phyloP scores from a whole-genome alignment of 2,797 vertebrate species.

The Adrianichthys oophorus region DNA sequence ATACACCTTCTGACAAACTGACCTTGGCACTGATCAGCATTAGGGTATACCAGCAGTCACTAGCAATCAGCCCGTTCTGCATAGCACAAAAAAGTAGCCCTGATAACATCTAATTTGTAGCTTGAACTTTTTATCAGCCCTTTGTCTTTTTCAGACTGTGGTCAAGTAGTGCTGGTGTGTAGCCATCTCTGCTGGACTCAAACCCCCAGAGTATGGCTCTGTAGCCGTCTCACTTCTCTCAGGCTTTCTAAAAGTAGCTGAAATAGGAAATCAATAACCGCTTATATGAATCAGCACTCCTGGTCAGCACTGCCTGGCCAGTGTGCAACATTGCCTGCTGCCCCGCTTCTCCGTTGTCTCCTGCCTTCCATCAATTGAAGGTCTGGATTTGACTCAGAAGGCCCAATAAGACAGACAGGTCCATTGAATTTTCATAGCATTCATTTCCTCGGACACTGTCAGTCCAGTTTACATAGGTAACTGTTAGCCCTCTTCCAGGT shows the following conservation, averaged over 20 bases:
- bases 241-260: slow-evolving; percentile 48
- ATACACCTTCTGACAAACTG: slow-evolving; percentile 65
- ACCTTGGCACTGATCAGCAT: slow-evolving; percentile 66
- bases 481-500: slow-evolving; percentile 31
- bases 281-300: slow-evolving; percentile 72
- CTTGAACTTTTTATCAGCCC: slow-evolving; percentile 12
- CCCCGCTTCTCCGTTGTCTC: slow-evolving; percentile 50
- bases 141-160: slow-evolving; percentile 39
- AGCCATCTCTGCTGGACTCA: slow-evolving; percentile 38
- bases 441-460: slow-evolving; percentile 27
- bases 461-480: slow-evolving; percentile 33
- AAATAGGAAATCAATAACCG: slow-evolving; percentile 73
- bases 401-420: slow-evolving; percentile 31
- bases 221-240: slow-evolving; percentile 51
- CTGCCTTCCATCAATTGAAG: slow-evolving; percentile 32
- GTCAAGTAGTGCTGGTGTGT: slow-evolving; percentile 32
- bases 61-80: background rate
- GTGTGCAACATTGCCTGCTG: slow-evolving; percentile 34
- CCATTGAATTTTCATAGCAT: slow-evolving; percentile 33
- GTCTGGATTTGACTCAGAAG: slow-evolving; percentile 37
- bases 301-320: slow-evolving; percentile 37
- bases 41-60: slow-evolving; percentile 18
- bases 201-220: slow-evolving; percentile 47
- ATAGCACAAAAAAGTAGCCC: slow-evolving; percentile 28
- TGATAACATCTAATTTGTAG: slow-evolving; percentile 33